Conservation (phyloP, 2,888 invertebrate genomes). For the Volucella bombylans region DNA sequence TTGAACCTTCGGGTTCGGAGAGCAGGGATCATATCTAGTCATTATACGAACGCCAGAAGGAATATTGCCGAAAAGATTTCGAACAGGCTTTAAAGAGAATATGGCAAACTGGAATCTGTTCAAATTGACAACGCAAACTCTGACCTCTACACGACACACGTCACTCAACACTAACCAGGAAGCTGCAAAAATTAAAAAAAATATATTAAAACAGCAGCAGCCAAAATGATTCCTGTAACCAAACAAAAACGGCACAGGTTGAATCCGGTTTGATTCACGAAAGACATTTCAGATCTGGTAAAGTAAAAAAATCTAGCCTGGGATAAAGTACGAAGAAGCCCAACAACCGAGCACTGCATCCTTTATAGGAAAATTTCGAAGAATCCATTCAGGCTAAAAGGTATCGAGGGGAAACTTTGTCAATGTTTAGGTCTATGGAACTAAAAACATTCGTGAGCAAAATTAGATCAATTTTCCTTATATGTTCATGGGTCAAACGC, state of each 20-base stretch:
- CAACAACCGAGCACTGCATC: no score
- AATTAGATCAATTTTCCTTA: no score
- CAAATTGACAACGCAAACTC: neutral
- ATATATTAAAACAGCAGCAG: slow-evolving; percentile 18
- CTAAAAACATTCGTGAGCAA: no score
- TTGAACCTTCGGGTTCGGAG: no score
- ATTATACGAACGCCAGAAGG: neutral
- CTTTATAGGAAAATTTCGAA: slow-evolving; percentile 10
- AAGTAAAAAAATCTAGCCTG: no score
- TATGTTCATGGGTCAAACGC: no score
- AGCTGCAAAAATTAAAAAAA: slow-evolving; percentile 28
- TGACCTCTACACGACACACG: no score
- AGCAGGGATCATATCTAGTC: neutral
- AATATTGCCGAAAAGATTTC: neutral
- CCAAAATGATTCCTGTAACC: slow-evolving; percentile 8
- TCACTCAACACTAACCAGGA: neutral
- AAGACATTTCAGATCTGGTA: neutral
- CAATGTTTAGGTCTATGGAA: no score
- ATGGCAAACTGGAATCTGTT: no score
- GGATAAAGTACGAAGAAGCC: no score
- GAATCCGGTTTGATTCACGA: slow-evolving; percentile 8
- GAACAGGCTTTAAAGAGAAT: neutral
- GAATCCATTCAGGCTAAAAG: neutral
- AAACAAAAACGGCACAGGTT: neutral
- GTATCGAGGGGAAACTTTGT: no score